phyloP scores from a whole-genome alignment of 2,888 invertebrate genomes.

The Sinotaia quadrata region DNA sequence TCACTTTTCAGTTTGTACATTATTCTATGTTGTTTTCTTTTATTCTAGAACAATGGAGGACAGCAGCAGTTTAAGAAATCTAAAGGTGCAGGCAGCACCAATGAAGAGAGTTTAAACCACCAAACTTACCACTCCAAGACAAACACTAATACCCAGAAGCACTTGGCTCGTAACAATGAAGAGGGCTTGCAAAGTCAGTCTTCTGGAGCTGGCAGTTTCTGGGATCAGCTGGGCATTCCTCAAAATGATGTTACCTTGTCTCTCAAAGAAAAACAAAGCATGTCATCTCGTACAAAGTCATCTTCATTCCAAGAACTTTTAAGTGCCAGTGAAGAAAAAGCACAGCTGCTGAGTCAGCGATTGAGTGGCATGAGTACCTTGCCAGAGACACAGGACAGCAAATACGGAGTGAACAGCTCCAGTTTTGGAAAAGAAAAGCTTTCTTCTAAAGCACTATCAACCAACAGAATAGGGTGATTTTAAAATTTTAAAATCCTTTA shows the following conservation, averaged over 20 bases:
- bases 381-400: constrained; percentile 39
- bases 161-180: background rate
- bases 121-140: constrained; percentile 11
- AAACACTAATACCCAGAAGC: background rate
- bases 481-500: too few relatives aligned
- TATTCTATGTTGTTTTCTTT: background rate
- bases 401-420: constrained; percentile 52
- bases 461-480: constrained; percentile 9
- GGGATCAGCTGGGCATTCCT: constrained; percentile 11
- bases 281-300: background rate
- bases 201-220: constrained; percentile 5
- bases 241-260: constrained; percentile 7
- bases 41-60: constrained; percentile 12
- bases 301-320: constrained; percentile 25
- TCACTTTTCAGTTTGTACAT: background rate
- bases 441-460: constrained; percentile 4
- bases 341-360: constrained; percentile 24
- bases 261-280: background rate
- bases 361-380: constrained; percentile 8
- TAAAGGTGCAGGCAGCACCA: constrained; percentile 27
- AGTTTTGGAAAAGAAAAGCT: constrained; percentile 42
- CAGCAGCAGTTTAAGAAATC: constrained; percentile 7
- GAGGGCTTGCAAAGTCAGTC: background rate
- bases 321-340: constrained; percentile 26
- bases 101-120: constrained; percentile 25